These are phyloP conservation scores for Neogobius melanostomus DNA, from an alignment of 2,113 vertebrate genomes.

Conservation along the genomic window DNA sequence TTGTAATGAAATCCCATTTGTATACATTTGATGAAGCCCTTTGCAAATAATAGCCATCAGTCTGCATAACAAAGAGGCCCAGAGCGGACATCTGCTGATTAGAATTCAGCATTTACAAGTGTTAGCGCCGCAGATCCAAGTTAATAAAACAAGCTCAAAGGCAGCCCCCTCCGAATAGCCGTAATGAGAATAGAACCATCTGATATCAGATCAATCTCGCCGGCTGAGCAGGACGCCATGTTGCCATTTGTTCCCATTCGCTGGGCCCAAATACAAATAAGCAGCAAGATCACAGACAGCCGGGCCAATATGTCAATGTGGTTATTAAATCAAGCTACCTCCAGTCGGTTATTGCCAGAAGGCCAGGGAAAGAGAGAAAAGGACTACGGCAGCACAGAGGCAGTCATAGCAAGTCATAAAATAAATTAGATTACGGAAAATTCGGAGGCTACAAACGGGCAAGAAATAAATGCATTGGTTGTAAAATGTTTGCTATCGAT, in stretches of 20 bases:
- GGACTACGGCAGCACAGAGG: not conserved
- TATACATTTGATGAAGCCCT: conserved; percentile 32
- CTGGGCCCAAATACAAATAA: conserved; percentile 45
- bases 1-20: conserved; percentile 24
- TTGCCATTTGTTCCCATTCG: conserved; percentile 52
- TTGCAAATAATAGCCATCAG: conserved; percentile 45
- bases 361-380: conserved; percentile 16
- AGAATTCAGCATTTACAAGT: conserved; percentile 22
- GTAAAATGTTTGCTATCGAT: not conserved
- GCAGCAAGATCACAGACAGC: conserved; percentile 21
- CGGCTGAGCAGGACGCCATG: conserved; percentile 20
- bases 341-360: conserved; percentile 18
- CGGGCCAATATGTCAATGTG: conserved; percentile 38
- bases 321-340: conserved; percentile 57
- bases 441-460: not conserved
- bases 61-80: conserved; percentile 29
- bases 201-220: conserved; percentile 45
- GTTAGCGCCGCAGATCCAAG: conserved; percentile 31
- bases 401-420: conserved; percentile 5
- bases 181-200: conserved; percentile 33
- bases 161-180: conserved; percentile 6
- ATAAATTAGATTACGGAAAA: conserved; percentile 1
- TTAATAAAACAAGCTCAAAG: conserved; percentile 42
- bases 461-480: not conserved
- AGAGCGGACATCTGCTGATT: conserved; percentile 40